Evolutionary conservation across 1,140 invertebrate species (phyloP).

Genomic region (Platyura marginata): DNA sequence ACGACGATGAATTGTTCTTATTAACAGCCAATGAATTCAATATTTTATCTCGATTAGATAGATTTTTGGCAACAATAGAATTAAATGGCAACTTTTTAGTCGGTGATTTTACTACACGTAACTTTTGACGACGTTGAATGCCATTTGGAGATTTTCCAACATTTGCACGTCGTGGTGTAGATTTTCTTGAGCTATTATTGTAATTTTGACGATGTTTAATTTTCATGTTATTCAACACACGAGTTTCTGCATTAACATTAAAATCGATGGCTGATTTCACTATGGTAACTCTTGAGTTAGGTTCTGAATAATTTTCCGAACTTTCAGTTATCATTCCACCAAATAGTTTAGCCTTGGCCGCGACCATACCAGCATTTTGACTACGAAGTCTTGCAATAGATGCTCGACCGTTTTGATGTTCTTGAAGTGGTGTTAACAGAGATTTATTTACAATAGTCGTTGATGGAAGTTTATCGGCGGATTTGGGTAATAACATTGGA

Average conservation of each 20-base stretch:
- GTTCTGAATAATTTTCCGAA: too few relatives aligned
- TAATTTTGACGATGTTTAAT: not conserved
- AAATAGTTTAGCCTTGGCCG: slow-evolving; percentile 43
- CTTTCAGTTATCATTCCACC: slow-evolving; percentile 25
- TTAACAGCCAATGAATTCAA: not conserved
- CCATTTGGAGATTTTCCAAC: not conserved
- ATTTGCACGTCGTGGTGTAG: not conserved
- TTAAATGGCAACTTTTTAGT: not conserved
- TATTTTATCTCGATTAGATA: not conserved
- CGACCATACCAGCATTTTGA: slow-evolving; percentile 47
- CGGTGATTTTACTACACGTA: not conserved
- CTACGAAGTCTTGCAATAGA: slow-evolving; percentile 39
- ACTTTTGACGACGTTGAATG: not conserved
- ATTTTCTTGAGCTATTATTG: not conserved
- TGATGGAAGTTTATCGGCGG: slow-evolving; percentile 2
- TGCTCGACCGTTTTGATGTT: slow-evolving; percentile 28
- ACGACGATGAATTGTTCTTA: not conserved
- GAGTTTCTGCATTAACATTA: not conserved
- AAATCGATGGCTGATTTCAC: not conserved
- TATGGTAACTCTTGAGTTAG: too few relatives aligned
- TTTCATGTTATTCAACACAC: not conserved
- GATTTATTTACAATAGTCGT: slow-evolving; percentile 4
- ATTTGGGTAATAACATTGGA: slow-evolving; percentile 3
- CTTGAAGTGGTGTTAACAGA: slow-evolving; percentile 7
- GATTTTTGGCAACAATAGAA: too few relatives aligned